Percentiles rank a stretch among this genome's conserved stretches.
Evolutionary conservation across 1,140 invertebrate genomes (phyloP).

Genomic region (Lordiphosa clarofinis): DNA sequence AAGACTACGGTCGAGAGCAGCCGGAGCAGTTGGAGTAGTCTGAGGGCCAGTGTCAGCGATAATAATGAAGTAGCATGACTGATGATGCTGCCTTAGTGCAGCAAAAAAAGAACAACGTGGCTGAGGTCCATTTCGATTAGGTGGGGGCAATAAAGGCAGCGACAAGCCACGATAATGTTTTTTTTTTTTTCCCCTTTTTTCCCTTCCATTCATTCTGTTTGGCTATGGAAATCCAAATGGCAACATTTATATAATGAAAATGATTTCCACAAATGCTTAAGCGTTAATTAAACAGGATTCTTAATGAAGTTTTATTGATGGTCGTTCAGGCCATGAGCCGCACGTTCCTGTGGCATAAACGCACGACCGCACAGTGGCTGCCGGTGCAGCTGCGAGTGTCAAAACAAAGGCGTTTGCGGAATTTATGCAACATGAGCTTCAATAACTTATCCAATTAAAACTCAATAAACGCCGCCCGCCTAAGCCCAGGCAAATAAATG

Average conservation of each 20-base stretch:
- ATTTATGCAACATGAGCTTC: slow-evolving; percentile 76
- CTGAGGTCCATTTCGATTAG: slow-evolving; percentile 60
- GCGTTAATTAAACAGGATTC: slow-evolving; percentile 58
- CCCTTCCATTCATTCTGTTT: neutral
- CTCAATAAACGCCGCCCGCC: slow-evolving; percentile 67
- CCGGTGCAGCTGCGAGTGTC: slow-evolving; percentile 26
- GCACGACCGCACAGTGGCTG: slow-evolving; percentile 51
- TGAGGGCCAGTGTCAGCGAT: slow-evolving; percentile 54
- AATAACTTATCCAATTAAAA: slow-evolving; percentile 78
- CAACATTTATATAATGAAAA: slow-evolving; percentile 45
- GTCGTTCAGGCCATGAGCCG: slow-evolving; percentile 54
- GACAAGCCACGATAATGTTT: slow-evolving; percentile 44
- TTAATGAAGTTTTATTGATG: slow-evolving; percentile 50
- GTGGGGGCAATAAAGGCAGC: slow-evolving; percentile 49
- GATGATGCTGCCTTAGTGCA: slow-evolving; percentile 61
- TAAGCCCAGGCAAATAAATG: slow-evolving; percentile 43
- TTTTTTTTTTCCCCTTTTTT: slow-evolving; percentile 34
- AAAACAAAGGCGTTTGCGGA: slow-evolving; percentile 69
- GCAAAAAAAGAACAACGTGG: slow-evolving; percentile 39
- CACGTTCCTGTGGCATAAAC: slow-evolving; percentile 49
- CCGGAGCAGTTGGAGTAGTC: neutral
- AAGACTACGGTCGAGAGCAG: too few species aligned
- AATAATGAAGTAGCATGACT: slow-evolving; percentile 76
- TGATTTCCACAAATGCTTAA: slow-evolving; percentile 37
- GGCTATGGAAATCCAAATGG: slow-evolving; percentile 39